Conservation (phyloP, 2,888 invertebrate species). For the Sinohyriopsis cumingii region DNA sequence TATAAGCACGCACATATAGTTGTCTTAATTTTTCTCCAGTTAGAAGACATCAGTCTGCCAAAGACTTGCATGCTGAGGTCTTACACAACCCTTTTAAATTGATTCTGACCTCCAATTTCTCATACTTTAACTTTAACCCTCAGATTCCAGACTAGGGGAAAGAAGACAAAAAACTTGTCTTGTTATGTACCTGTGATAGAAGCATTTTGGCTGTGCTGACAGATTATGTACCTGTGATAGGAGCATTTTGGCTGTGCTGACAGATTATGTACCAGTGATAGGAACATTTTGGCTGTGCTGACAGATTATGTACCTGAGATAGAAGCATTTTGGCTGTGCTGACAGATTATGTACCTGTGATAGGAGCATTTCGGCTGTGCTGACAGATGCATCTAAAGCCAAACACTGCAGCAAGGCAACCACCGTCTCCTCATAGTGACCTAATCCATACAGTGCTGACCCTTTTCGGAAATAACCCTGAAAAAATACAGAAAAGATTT, state of each 20-base stretch:
- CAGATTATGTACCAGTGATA: constrained; percentile 74
- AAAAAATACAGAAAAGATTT: constrained; percentile 25
- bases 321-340: constrained; percentile 75
- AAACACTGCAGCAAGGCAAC: constrained; percentile 76
- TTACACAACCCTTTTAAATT: too few relatives aligned
- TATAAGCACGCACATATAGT: too few relatives aligned
- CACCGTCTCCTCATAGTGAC: constrained; percentile 77
- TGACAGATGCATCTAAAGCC: constrained; percentile 75
- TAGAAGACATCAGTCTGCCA: too few relatives aligned
- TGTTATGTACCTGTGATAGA: constrained; percentile 69
- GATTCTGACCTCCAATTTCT: too few relatives aligned
- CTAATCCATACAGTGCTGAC: constrained; percentile 75
- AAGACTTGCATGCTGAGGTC: too few relatives aligned
- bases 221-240: constrained; percentile 74
- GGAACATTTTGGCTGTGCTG: constrained; percentile 75
- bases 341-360: constrained; percentile 70
- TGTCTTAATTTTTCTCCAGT: too few relatives aligned
- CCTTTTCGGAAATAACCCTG: constrained; percentile 78
- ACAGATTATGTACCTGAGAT: constrained; percentile 73
- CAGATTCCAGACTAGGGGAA: too few relatives aligned
- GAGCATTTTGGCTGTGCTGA: constrained; percentile 75
- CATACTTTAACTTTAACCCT: too few relatives aligned
- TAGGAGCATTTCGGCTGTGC: constrained; percentile 75
- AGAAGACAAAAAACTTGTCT: too few relatives aligned
- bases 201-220: constrained; percentile 75